Conservation (phyloP, 2,113 vertebrate genomes). For the Gallinago paraguaiae region DNA sequence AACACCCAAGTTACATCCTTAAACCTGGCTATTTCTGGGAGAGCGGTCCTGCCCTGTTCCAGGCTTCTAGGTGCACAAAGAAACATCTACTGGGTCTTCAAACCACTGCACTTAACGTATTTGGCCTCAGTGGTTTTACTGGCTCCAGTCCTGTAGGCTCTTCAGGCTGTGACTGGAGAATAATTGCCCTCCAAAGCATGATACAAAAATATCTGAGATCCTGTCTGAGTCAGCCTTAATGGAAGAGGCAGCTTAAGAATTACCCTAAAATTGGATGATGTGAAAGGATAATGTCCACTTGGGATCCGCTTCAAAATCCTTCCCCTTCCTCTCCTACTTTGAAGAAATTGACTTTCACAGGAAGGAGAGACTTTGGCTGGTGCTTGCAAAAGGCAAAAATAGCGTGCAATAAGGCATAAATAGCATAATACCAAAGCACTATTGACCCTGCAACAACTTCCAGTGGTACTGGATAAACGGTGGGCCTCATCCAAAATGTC, state of each 20-base stretch:
- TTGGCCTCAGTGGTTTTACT: background rate
- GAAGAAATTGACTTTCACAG: background rate
- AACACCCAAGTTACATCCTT: background rate
- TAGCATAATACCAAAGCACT: background rate
- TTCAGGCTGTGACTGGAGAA: background rate
- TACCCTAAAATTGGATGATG: background rate
- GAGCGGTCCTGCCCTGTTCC: background rate
- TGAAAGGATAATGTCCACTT: background rate
- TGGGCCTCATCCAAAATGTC: background rate
- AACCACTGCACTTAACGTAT: accelerated
- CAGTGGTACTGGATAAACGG: background rate
- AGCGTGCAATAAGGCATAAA: no score
- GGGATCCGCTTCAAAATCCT: background rate
- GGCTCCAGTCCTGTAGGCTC: background rate
- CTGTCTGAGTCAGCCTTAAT: background rate
- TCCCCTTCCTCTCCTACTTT: background rate
- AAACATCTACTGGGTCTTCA: background rate
- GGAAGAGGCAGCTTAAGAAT: background rate
- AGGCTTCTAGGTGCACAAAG: background rate
- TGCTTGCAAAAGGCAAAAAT: background rate
- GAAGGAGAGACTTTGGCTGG: background rate
- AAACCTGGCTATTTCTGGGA: background rate
- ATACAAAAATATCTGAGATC: background rate
- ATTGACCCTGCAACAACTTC: background rate
- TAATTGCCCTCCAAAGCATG: background rate